Conservation (phyloP, 2,113 vertebrate genomes). For the Ptychochromis oligacanthus region DNA sequence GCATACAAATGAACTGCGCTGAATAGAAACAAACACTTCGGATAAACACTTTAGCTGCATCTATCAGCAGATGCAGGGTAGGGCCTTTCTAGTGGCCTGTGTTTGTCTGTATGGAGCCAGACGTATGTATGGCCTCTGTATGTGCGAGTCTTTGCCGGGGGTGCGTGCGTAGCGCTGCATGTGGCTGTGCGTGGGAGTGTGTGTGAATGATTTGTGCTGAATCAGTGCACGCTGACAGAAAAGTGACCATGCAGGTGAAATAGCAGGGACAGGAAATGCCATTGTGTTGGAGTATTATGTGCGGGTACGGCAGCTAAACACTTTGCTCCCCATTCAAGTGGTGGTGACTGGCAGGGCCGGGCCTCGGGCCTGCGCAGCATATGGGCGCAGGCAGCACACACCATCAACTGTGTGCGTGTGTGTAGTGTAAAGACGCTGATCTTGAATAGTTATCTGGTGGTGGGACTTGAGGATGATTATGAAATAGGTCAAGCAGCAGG, state of each 20-base stretch:
- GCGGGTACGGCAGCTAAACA: slow-evolving; percentile 44
- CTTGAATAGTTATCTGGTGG: slow-evolving; percentile 22
- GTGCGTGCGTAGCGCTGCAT: slow-evolving; percentile 13
- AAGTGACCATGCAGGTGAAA: slow-evolving; percentile 73
- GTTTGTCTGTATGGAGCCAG: slow-evolving; percentile 41
- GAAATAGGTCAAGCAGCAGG: slow-evolving; percentile 22
- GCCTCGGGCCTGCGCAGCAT: slow-evolving; percentile 56
- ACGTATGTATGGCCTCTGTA: slow-evolving; percentile 29
- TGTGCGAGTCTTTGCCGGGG: not conserved
- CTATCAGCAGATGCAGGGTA: slow-evolving; percentile 50
- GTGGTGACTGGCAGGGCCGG: slow-evolving; percentile 49
- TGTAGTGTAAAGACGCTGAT: slow-evolving; percentile 10
- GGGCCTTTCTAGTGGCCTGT: slow-evolving; percentile 15
- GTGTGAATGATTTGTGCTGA: slow-evolving; percentile 65
- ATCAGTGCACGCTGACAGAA: slow-evolving; percentile 55
- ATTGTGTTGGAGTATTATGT: slow-evolving; percentile 63
- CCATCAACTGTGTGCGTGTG: not conserved
- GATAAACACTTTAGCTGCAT: slow-evolving; percentile 72
- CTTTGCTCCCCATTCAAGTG: slow-evolving; percentile 55
- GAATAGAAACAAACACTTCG: slow-evolving; percentile 77
- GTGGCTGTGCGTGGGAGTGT: not conserved
- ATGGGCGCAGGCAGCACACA: slow-evolving; percentile 46
- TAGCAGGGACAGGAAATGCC: slow-evolving; percentile 67
- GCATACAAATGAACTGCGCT: slow-evolving; percentile 81
- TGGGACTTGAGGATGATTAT: slow-evolving; percentile 40